Evolutionary conservation across 2,888 invertebrate genomes (phyloP).

Genomic region (Leptinotarsa haldemani): DNA sequence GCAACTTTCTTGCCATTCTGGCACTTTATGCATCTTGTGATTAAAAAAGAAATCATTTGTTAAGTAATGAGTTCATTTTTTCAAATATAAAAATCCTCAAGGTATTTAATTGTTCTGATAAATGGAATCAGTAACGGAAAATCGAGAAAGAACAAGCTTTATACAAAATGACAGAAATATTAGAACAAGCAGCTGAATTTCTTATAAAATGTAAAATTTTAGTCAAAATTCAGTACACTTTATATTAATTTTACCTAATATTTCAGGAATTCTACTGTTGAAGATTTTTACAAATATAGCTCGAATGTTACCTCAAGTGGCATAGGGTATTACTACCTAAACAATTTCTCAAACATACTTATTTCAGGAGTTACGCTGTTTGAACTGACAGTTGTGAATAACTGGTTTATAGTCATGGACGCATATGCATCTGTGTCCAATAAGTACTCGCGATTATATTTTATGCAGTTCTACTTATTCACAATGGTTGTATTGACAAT

Average conservation of each 20-base stretch:
- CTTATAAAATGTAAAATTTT: background rate
- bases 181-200: too few species aligned
- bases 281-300: conserved; percentile 82
- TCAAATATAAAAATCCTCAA: too few species aligned
- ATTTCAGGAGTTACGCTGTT: conserved; percentile 86
- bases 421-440: conserved; percentile 78
- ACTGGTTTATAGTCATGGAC: conserved; percentile 94
- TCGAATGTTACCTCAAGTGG: conserved; percentile 76
- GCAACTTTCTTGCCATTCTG: too few species aligned
- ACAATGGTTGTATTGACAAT: conserved; percentile 93
- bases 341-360: conserved; percentile 80
- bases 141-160: too few species aligned
- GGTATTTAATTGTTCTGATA: too few species aligned
- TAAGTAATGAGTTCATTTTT: too few species aligned
- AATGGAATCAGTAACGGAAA: too few species aligned
- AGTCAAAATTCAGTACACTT: background rate
- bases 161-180: too few species aligned
- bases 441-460: conserved; percentile 82
- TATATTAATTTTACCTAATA: background rate
- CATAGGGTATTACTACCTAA: conserved; percentile 87
- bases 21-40: too few species aligned
- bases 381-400: conserved; percentile 90
- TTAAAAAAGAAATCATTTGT: too few species aligned
- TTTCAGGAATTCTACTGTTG: conserved; percentile 83
- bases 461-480: conserved; percentile 89